phyloP scores from a whole-genome alignment of 2,113 vertebrate genomes.

The Leucoraja erinaceus region DNA sequence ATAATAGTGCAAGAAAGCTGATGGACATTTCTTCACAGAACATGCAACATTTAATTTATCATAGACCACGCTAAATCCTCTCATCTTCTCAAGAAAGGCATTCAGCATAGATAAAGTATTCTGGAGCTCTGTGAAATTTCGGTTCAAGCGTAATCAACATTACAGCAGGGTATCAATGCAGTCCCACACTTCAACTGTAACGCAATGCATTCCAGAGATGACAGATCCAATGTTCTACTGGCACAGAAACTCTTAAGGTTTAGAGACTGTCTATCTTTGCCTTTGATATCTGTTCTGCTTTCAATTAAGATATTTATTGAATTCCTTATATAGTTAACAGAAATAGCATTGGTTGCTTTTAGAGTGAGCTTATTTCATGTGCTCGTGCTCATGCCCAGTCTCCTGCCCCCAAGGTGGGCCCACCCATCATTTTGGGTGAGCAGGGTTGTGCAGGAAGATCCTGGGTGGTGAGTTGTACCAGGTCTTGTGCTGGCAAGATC shows the following conservation, averaged over 20 bases:
- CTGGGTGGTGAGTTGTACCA: not conserved
- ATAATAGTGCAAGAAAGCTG: not conserved
- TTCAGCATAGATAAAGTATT: not conserved
- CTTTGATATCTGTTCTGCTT: not conserved
- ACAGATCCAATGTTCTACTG: not conserved
- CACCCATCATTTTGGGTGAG: not conserved
- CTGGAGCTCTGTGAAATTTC: constrained; percentile 28
- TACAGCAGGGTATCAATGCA: not conserved
- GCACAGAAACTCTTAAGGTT: not conserved
- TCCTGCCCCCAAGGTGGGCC: not conserved
- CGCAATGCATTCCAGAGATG: constrained; percentile 18
- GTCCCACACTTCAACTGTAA: constrained; percentile 11
- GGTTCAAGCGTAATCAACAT: constrained; percentile 15
- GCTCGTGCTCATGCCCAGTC: not conserved
- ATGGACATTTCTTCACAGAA: not conserved
- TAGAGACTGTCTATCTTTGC: not conserved
- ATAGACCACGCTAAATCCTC: not conserved
- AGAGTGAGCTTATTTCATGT: not conserved
- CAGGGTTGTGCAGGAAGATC: too few relatives aligned
- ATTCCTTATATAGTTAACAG: not conserved
- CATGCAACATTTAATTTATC: not conserved
- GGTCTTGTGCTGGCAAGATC: not conserved
- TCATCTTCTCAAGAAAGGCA: not conserved
- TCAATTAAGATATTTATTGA: constrained; percentile 17
- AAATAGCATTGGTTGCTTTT: not conserved